These are phyloP conservation scores for Melangyna quadrimaculata DNA, from an alignment of 2,888 invertebrate species.

Conservation along the genomic window DNA sequence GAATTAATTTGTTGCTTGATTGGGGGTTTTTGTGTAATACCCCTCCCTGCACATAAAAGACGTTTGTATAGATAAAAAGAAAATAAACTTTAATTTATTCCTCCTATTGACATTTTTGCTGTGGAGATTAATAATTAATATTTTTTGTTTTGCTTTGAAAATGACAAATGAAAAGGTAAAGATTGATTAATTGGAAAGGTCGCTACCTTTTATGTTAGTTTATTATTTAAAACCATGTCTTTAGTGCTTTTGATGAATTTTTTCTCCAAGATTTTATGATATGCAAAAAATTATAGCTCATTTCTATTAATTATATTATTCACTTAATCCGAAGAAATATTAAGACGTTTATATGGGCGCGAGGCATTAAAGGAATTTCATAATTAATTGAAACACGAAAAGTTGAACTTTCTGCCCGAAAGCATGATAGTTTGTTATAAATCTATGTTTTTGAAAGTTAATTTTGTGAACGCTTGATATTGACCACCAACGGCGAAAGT, in stretches of 20 bases:
- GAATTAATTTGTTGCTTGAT: not conserved
- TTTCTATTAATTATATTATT: constrained; percentile 4
- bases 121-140: not conserved
- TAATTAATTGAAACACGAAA: constrained; percentile 19
- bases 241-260: not conserved
- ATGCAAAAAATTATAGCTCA: not conserved
- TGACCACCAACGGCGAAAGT: constrained; percentile 10
- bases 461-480: not conserved
- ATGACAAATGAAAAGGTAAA: constrained; percentile 2
- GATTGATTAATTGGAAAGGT: constrained; percentile 30
- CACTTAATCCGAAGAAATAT: not conserved
- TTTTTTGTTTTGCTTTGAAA: not conserved
- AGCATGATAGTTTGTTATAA: constrained; percentile 9
- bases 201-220: constrained; percentile 8
- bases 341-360: not conserved
- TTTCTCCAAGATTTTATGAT: not conserved
- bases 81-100: constrained; percentile 4
- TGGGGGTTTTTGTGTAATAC: not conserved
- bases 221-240: constrained; percentile 10
- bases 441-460: not conserved
- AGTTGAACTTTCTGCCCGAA: constrained; percentile 25
- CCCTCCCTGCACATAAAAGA: not conserved
- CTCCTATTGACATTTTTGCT: constrained; percentile 11
- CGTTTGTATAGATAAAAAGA: not conserved
- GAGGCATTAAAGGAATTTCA: constrained; percentile 3